Evolutionary conservation across 2,888 invertebrate species (phyloP).

Genomic region (Sympetrum striolatum): DNA sequence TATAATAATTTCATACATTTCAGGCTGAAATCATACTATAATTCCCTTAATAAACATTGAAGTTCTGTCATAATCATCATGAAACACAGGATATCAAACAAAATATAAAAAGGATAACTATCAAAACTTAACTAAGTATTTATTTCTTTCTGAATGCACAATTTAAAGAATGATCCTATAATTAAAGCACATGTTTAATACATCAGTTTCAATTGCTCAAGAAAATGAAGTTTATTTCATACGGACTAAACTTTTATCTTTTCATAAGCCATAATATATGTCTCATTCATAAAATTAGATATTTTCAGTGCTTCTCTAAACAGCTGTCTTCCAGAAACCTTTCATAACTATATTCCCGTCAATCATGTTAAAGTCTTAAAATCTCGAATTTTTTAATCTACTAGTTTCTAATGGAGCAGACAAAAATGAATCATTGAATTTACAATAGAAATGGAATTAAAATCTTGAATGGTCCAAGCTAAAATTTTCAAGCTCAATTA

Average conservation of each 20-base stretch:
- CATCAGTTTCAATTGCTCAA: not conserved
- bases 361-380: not conserved
- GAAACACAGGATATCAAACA: no score
- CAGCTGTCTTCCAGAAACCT: conserved; percentile 28
- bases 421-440: not conserved
- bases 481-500: not conserved
- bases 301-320: conserved; percentile 3
- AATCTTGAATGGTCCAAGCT: not conserved
- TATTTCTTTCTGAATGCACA: not conserved
- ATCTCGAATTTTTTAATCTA: not conserved
- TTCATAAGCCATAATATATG: not conserved
- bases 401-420: not conserved
- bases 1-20: no score
- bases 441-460: not conserved
- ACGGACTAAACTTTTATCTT: not conserved
- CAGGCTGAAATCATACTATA: no score
- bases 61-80: no score
- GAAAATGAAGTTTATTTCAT: not conserved
- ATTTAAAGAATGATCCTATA: not conserved
- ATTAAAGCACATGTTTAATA: not conserved
- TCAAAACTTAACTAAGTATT: not conserved
- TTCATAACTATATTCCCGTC: not conserved
- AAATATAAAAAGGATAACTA: not conserved
- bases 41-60: no score
- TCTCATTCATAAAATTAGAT: not conserved